A percentile compares a stretch with the other conserved stretches of the same genome.
These are phyloP conservation scores for Aspiorhynchus laticeps DNA, from an alignment of 2,113 vertebrate species.

Conservation along the genomic window DNA sequence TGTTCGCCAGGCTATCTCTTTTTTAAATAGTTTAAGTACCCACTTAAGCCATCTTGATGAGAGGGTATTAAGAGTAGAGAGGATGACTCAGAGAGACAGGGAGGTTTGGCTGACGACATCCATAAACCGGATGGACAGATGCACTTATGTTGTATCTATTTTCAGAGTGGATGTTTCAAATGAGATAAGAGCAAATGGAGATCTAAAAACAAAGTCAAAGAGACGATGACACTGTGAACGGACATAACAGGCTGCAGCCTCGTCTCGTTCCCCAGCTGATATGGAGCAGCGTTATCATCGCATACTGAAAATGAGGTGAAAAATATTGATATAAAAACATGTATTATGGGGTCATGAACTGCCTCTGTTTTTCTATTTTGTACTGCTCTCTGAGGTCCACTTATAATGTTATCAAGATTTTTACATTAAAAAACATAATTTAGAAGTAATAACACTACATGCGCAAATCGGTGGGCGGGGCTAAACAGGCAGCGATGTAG, in stretches of 20 bases:
- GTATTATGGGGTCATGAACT: no score
- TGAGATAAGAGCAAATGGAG: constrained; percentile 17
- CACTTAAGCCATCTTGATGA: constrained; percentile 24
- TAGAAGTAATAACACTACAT: no score
- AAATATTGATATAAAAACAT: background rate
- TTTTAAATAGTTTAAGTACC: constrained; percentile 17
- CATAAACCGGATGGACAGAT: constrained; percentile 1
- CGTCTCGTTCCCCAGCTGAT: background rate
- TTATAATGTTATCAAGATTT: no score
- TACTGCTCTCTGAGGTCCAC: no score
- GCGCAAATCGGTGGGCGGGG: no score
- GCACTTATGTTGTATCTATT: constrained; percentile 5
- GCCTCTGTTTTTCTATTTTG: no score
- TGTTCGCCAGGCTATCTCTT: constrained; percentile 28
- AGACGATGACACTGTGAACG: background rate
- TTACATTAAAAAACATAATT: no score
- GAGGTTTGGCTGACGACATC: background rate
- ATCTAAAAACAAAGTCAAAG: constrained; percentile 21
- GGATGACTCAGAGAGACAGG: constrained; percentile 9
- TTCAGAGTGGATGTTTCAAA: background rate
- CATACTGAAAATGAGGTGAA: background rate
- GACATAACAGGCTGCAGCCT: background rate
- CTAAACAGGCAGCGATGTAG: no score
- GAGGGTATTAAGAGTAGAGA: background rate
- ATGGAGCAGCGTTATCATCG: background rate